A percentile compares a stretch with the other conserved stretches of the same genome.
Conservation (phyloP, 2,797 vertebrate species). For the Eidolon dupreanum region DNA sequence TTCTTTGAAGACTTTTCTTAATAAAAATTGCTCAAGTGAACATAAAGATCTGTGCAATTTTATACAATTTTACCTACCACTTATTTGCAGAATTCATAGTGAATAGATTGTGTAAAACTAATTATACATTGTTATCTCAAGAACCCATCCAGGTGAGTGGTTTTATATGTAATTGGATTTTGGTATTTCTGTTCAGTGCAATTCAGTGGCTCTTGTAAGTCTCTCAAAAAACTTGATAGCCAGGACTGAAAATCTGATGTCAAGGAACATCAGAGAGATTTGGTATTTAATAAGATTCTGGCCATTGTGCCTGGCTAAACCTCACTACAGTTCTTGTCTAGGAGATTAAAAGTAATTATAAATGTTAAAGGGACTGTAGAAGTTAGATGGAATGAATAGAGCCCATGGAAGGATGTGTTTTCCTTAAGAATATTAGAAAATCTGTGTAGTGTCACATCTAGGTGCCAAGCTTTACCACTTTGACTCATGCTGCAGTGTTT, state of each 20-base stretch:
- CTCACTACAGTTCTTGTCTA: background rate
- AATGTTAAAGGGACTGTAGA: background rate
- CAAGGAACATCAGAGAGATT: background rate
- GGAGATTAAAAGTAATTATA: background rate
- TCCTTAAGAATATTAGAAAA: background rate
- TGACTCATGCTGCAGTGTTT: background rate
- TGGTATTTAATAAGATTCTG: background rate
- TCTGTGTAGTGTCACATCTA: background rate
- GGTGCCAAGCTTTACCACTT: background rate
- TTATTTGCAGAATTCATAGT: background rate
- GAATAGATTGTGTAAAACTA: slow-evolving; percentile 11
- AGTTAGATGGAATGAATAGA: background rate
- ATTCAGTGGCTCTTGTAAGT: background rate
- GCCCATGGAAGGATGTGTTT: background rate
- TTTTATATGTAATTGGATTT: background rate
- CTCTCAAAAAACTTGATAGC: background rate
- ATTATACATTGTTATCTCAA: background rate
- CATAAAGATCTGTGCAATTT: background rate
- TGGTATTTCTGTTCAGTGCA: background rate
- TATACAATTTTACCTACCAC: background rate
- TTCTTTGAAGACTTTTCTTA: background rate
- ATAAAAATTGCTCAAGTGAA: background rate
- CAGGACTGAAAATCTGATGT: background rate
- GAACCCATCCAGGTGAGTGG: background rate
- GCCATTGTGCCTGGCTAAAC: background rate